A percentile compares a stretch with the other conserved stretches of the same genome.
Conservation (phyloP, 2,113 vertebrate genomes). For the Halcyon malimbica region DNA sequence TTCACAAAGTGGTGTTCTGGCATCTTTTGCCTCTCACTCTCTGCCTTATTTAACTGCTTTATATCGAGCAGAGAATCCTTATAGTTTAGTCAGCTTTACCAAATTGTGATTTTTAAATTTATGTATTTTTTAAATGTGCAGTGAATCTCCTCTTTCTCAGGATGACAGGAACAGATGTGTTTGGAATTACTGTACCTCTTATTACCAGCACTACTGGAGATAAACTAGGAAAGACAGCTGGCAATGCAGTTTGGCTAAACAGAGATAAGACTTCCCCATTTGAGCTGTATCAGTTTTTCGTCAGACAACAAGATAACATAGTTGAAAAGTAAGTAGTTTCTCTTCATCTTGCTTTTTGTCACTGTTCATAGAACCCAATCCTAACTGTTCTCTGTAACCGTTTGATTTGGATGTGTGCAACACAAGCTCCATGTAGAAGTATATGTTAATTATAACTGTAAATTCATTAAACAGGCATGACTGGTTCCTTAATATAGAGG, state of each 20-base stretch:
- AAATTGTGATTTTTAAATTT: not conserved
- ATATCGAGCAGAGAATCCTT: not conserved
- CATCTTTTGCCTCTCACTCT: not conserved
- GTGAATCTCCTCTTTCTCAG: conserved; percentile 61
- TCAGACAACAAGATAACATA: conserved; percentile 84
- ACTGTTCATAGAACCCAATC: not conserved
- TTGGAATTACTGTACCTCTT: conserved; percentile 90
- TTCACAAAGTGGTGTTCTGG: not conserved
- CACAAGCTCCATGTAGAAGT: not conserved
- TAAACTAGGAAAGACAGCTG: conserved; percentile 95
- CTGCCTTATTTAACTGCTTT: not conserved
- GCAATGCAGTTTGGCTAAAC: conserved; percentile 95
- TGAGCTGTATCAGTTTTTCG: conserved; percentile 95
- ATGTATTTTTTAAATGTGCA: not conserved
- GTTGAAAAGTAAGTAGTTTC: conserved; percentile 81
- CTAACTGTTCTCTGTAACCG: not conserved
- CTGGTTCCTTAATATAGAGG: not conserved
- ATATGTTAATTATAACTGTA: not conserved
- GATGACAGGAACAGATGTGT: conserved; percentile 88
- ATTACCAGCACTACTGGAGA: conserved; percentile 90
- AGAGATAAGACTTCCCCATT: conserved; percentile 91
- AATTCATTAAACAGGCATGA: not conserved
- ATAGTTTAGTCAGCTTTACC: not conserved
- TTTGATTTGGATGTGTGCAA: not conserved
- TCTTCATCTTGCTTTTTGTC: not conserved